Percentiles rank a stretch among this genome's conserved stretches.
These are phyloP conservation scores for Stictocephala bisonia DNA, from an alignment of 2,888 invertebrate species.

Conservation along the genomic window DNA sequence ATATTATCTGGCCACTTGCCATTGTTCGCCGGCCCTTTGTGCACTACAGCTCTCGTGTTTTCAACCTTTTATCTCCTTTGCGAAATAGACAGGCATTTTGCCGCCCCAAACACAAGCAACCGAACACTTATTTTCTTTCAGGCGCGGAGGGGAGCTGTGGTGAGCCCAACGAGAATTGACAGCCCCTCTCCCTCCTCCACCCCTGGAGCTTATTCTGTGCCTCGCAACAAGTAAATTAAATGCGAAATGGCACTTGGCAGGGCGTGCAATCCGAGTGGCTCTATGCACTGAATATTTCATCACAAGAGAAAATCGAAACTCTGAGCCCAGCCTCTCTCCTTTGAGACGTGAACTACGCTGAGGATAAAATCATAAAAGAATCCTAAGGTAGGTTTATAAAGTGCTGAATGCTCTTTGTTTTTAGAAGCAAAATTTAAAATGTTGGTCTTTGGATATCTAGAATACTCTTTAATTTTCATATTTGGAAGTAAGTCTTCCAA, in stretches of 20 bases:
- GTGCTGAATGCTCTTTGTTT: too few species aligned
- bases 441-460: too few species aligned
- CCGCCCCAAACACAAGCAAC: constrained; percentile 42
- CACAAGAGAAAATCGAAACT: too few species aligned
- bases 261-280: constrained; percentile 26
- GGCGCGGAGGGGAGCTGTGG: constrained; percentile 11
- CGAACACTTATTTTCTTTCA: constrained; percentile 36
- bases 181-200: constrained; percentile 15
- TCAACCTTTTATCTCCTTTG: constrained; percentile 40
- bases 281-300: too few species aligned
- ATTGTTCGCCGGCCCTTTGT: constrained; percentile 37
- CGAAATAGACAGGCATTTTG: constrained; percentile 42
- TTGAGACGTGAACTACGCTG: too few species aligned
- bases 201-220: background rate
- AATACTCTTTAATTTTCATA: too few species aligned
- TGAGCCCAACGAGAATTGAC: constrained; percentile 10
- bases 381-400: too few species aligned
- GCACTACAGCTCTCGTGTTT: constrained; percentile 30
- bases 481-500: too few species aligned
- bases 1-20: constrained; percentile 46
- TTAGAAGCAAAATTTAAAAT: too few species aligned
- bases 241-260: constrained; percentile 17
- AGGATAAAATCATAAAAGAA: too few species aligned
- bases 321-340: too few species aligned
- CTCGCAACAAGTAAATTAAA: constrained; percentile 38